phyloP scores from a whole-genome alignment of 2,888 invertebrate genomes.

The Lepeophtheirus nordmannii region DNA sequence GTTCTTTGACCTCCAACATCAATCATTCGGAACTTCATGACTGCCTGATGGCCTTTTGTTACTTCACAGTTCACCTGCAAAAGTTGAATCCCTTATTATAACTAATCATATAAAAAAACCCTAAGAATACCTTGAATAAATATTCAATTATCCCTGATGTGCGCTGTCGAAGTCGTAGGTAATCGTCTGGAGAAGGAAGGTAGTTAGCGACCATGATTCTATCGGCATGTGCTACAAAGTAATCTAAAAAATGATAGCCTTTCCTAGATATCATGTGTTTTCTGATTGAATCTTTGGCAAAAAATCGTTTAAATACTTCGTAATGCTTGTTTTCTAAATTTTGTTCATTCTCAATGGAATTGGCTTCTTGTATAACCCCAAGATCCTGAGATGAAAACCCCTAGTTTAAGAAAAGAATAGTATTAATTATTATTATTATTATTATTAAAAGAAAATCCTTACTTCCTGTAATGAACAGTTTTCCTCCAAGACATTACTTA shows the following conservation, averaged over 20 bases:
- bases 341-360: no score
- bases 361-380: no score
- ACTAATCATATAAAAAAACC: neutral
- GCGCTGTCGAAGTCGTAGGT: neutral
- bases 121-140: neutral
- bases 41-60: neutral
- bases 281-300: neutral
- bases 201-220: neutral
- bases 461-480: no score
- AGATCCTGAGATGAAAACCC: no score
- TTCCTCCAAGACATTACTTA: neutral
- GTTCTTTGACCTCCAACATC: conserved; percentile 82
- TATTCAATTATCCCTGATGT: neutral
- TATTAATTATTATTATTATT: no score
- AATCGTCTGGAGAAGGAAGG: neutral
- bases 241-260: neutral
- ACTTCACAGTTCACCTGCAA: neutral
- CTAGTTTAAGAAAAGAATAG: no score
- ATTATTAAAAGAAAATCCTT: no score
- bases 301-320: neutral
- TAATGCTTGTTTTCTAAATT: neutral
- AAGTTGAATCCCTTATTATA: no score
- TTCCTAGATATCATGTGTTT: neutral
- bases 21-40: conserved; percentile 45
- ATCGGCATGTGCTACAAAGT: neutral